Conservation (phyloP, 37 sponge, comb jelly and placozoan genomes). For the Theonella swinhoei region DNA sequence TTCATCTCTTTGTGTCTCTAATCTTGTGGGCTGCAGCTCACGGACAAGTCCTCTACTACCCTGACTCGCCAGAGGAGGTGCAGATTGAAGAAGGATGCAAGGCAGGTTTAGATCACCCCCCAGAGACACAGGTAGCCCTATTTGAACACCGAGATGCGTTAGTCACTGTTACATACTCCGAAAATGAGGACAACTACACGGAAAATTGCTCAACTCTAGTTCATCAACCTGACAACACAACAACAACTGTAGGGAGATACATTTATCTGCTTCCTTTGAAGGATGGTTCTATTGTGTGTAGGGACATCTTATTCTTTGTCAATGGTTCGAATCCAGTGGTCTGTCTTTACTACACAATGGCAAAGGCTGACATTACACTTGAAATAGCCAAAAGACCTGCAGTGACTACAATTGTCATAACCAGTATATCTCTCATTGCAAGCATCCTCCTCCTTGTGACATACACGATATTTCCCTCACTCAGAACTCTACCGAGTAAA, state of each 20-base stretch:
- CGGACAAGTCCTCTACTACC: not conserved
- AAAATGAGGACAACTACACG: not conserved
- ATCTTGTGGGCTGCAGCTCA: not conserved
- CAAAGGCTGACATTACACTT: not conserved
- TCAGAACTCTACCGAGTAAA: conserved; percentile 49
- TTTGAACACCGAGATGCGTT: not conserved
- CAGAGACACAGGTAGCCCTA: not conserved
- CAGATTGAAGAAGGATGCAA: not conserved
- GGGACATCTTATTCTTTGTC: not conserved
- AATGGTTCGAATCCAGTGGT: not conserved
- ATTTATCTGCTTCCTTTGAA: too few relatives aligned
- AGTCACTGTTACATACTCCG: not conserved
- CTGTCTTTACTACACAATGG: not conserved
- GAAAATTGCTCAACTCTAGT: not conserved
- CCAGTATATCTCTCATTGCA: conserved; percentile 48
- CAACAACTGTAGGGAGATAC: too few relatives aligned
- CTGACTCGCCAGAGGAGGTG: not conserved
- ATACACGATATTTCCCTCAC: conserved; percentile 40
- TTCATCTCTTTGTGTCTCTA: too few relatives aligned
- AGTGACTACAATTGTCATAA: not conserved
- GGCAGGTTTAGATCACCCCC: not conserved
- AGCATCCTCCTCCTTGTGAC: conserved; percentile 39
- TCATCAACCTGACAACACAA: too few relatives aligned
- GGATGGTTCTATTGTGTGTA: too few relatives aligned
- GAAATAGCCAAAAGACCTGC: not conserved